These are phyloP conservation scores for Pseudomyrmex sp. DNA, from an alignment of 1,140 invertebrate genomes.

Conservation along the genomic window DNA sequence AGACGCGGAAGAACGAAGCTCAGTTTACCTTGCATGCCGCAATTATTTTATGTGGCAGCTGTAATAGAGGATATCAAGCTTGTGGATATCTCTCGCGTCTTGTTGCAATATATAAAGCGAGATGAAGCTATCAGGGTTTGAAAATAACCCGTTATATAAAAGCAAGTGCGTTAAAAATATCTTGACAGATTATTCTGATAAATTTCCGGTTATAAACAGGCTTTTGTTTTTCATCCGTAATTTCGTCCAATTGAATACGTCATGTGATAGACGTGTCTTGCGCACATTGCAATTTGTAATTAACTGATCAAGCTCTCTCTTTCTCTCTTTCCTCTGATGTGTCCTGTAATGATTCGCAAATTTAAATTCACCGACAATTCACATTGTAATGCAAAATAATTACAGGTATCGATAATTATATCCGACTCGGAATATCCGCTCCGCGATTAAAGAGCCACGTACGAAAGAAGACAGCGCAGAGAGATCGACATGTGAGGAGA, in stretches of 20 bases:
- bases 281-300: neutral
- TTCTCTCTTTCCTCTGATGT: too few species aligned
- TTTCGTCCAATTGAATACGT: too few species aligned
- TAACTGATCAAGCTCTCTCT: neutral
- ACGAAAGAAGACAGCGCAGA: constrained; percentile 9
- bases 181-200: neutral
- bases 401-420: constrained; percentile 19
- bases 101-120: neutral
- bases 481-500: constrained; percentile 27
- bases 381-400: constrained; percentile 4
- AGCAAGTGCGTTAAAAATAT: neutral
- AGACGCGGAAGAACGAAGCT: constrained; percentile 32
- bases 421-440: constrained; percentile 1
- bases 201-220: neutral
- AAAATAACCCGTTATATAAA: neutral
- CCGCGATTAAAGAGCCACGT: constrained; percentile 10
- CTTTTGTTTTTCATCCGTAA: too few species aligned
- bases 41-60: constrained; percentile 39
- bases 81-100: constrained; percentile 2
- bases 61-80: constrained; percentile 24
- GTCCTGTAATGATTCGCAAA: neutral
- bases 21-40: constrained; percentile 4
- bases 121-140: constrained; percentile 21
- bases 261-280: too few species aligned
- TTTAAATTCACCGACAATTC: neutral